Evolutionary conservation across 2,888 invertebrate genomes (phyloP).

Genomic region (Chaetogeoica ovagalla): DNA sequence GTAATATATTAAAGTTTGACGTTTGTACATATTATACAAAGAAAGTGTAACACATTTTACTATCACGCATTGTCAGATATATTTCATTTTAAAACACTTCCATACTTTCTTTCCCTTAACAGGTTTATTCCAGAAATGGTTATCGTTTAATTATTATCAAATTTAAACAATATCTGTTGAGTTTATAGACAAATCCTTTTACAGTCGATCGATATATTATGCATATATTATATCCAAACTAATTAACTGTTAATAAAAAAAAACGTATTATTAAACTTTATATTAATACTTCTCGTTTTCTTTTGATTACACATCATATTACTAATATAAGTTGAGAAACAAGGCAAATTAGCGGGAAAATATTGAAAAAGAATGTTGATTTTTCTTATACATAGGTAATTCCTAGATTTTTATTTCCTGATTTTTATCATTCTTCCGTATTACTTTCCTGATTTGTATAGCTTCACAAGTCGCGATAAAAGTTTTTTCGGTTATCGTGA

Average conservation of each 20-base stretch:
- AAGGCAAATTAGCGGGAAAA: too few species aligned
- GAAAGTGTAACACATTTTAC: not conserved
- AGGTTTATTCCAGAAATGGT: not conserved
- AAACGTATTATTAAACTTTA: too few species aligned
- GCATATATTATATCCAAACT: too few species aligned
- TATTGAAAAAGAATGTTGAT: too few species aligned
- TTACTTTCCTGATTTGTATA: too few species aligned
- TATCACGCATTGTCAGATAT: not conserved
- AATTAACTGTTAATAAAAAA: too few species aligned
- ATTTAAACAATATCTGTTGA: not conserved
- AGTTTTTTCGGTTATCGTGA: not conserved
- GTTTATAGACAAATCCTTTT: not conserved
- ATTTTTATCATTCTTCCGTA: too few species aligned
- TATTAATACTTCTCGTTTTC: not conserved
- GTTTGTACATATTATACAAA: not conserved
- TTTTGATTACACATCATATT: not conserved
- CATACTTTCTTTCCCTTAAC: conserved; percentile 2
- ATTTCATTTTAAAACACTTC: not conserved
- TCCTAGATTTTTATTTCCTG: too few species aligned
- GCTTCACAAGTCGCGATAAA: not conserved
- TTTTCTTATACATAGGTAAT: too few species aligned
- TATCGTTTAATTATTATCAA: conserved; percentile 8
- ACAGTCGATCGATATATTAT: not conserved
- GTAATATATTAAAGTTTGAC: not conserved
- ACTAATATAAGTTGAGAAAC: not conserved